Conservation (phyloP, 2,113 vertebrate species). For the Microtus pennsylvanicus region DNA sequence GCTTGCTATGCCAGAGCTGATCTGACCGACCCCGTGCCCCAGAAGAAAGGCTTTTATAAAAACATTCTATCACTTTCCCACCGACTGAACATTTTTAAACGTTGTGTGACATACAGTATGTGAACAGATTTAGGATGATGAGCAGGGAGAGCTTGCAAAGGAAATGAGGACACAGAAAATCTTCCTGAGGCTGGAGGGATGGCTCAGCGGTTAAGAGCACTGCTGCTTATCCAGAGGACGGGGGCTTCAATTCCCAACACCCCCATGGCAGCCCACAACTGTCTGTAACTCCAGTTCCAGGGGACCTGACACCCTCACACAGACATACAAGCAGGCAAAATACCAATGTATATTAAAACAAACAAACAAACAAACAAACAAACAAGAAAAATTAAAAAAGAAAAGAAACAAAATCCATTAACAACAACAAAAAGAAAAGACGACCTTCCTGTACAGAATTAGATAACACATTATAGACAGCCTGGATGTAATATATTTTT, state of each 20-base stretch:
- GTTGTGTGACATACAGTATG: neutral
- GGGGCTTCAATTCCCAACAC: neutral
- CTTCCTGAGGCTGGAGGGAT: neutral
- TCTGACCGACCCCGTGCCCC: neutral
- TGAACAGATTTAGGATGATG: neutral
- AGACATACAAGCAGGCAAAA: neutral
- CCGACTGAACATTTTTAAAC: slow-evolving; percentile 34
- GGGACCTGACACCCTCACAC: neutral
- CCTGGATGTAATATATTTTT: slow-evolving; percentile 38
- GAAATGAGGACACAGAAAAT: neutral
- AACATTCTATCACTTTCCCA: neutral
- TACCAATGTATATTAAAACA: neutral
- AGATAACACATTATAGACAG: neutral
- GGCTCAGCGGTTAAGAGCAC: neutral
- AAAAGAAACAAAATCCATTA: neutral
- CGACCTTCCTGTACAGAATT: neutral
- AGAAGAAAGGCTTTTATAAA: neutral
- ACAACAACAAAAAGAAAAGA: slow-evolving; percentile 8
- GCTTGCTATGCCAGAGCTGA: neutral
- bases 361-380: neutral
- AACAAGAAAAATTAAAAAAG: neutral
- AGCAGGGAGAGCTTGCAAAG: slow-evolving; percentile 3
- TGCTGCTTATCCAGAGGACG: neutral
- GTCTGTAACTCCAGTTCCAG: neutral
- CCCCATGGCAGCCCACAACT: neutral